phyloP scores from a whole-genome alignment of 2,797 vertebrate genomes.

The Anguilla megastoma region DNA sequence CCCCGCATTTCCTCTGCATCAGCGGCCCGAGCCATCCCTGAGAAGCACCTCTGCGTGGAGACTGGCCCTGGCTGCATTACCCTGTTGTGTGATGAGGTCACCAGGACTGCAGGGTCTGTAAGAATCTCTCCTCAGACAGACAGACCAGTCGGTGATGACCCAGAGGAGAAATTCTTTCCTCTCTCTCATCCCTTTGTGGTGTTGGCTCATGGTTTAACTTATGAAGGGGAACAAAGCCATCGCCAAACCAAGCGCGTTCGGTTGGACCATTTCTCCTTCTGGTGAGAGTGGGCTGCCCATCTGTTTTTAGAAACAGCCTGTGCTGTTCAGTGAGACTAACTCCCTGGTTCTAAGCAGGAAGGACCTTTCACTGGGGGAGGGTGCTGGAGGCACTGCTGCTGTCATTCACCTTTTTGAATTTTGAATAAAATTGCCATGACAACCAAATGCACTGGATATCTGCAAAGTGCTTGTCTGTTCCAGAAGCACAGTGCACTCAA shows the following conservation, averaged over 20 bases:
- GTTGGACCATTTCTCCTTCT: slow-evolving; percentile 37
- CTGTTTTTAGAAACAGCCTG: neutral
- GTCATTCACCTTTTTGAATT: neutral
- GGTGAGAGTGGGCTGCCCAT: neutral
- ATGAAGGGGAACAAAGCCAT: slow-evolving; percentile 58
- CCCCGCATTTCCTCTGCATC: neutral
- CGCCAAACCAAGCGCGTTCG: slow-evolving; percentile 57
- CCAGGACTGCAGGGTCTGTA: neutral
- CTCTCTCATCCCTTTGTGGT: slow-evolving; percentile 56
- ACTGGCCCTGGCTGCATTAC: neutral
- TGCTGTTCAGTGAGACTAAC: neutral
- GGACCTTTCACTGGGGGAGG: neutral
- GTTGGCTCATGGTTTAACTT: slow-evolving; percentile 56
- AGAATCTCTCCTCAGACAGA: neutral
- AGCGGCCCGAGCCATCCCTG: neutral
- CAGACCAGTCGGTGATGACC: neutral
- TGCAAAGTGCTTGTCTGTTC: neutral
- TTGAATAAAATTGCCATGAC: slow-evolving; percentile 9
- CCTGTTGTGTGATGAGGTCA: neutral
- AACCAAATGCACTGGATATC: neutral
- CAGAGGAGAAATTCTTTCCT: neutral
- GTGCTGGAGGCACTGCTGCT: neutral
- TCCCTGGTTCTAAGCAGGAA: neutral
- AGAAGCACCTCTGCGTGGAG: neutral
- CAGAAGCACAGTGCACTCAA: neutral